Evolutionary conservation across 2,797 vertebrate genomes (phyloP).

Genomic region (Spinus olivaceus): DNA sequence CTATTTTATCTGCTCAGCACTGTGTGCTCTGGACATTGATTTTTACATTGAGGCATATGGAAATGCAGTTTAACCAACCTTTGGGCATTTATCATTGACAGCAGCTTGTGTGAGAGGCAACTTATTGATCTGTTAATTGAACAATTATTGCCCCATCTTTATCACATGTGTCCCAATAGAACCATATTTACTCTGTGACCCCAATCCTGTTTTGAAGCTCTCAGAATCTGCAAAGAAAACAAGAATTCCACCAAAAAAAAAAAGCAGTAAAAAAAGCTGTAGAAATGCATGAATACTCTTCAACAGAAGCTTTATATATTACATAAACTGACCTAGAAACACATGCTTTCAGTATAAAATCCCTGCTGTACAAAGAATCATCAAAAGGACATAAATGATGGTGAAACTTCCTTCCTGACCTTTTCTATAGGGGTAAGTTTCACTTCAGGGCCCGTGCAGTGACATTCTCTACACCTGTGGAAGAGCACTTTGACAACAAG

Average conservation of each 20-base stretch:
- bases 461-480: not conserved
- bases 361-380: not conserved
- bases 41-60: not conserved
- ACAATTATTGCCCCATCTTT: not conserved
- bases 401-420: not conserved
- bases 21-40: not conserved
- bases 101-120: not conserved
- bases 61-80: slow-evolving; percentile 12
- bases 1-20: not conserved
- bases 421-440: not conserved
- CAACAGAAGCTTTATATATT: not conserved
- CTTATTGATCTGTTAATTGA: slow-evolving; percentile 57
- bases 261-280: not conserved
- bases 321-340: slow-evolving; percentile 35
- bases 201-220: not conserved
- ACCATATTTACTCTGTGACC: not conserved
- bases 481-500: not conserved
- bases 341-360: not conserved
- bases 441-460: not conserved
- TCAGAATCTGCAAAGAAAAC: not conserved
- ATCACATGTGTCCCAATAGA: not conserved
- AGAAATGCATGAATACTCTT: not conserved
- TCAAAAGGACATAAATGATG: not conserved
- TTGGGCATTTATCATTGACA: slow-evolving; percentile 28
- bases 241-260: not conserved